A percentile compares a stretch with the other conserved stretches of the same genome.
These are phyloP conservation scores for Leucoma salicis DNA, from an alignment of 2,888 invertebrate species.

Conservation along the genomic window DNA sequence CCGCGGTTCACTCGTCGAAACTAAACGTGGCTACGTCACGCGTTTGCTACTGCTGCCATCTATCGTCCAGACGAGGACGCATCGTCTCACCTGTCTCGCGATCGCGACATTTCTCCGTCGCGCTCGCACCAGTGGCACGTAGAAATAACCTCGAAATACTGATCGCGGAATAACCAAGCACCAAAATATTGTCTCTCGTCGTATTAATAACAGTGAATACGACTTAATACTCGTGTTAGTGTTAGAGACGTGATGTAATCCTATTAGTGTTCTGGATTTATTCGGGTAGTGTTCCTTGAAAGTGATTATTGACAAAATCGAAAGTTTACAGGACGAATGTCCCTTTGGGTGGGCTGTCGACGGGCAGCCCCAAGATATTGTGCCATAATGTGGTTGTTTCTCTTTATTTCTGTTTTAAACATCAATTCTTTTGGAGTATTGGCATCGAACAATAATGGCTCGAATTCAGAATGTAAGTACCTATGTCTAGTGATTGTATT, in stretches of 20 bases:
- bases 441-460: conserved; percentile 59
- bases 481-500: conserved; percentile 19
- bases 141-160: conserved; percentile 78
- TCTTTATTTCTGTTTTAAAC: conserved; percentile 72
- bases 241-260: conserved; percentile 53
- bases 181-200: conserved; percentile 62
- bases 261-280: conserved; percentile 40
- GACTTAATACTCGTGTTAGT: conserved; percentile 46
- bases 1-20: conserved; percentile 75
- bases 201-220: conserved; percentile 61
- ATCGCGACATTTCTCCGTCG: conserved; percentile 68
- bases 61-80: conserved; percentile 43
- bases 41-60: conserved; percentile 62
- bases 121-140: conserved; percentile 78
- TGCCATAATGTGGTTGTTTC: conserved; percentile 79
- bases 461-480: conserved; percentile 63
- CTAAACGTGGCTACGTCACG: conserved; percentile 66
- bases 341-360: conserved; percentile 79
- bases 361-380: conserved; percentile 78
- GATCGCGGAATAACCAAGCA: conserved; percentile 61
- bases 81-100: conserved; percentile 58
- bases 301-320: conserved; percentile 66
- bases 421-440: conserved; percentile 65
- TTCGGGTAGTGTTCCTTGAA: conserved; percentile 51
- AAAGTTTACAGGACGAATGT: conserved; percentile 76